Evolutionary conservation across 2,888 invertebrate genomes (phyloP).

Genomic region (Lumbricus terrestris): DNA sequence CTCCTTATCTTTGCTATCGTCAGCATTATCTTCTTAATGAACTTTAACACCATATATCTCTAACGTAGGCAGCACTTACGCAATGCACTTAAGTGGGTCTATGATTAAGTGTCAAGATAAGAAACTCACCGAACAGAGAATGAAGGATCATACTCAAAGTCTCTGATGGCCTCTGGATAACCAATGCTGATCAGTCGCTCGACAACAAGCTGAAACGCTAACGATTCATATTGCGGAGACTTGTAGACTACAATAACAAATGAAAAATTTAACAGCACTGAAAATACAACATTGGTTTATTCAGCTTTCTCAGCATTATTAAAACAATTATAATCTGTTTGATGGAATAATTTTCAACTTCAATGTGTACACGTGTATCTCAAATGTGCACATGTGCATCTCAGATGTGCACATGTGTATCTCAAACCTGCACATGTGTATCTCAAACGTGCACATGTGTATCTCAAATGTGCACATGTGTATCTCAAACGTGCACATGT

Average conservation of each 20-base stretch:
- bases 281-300: background rate
- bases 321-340: background rate
- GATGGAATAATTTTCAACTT: background rate
- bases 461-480: too few relatives aligned
- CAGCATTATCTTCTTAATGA: background rate
- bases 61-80: background rate
- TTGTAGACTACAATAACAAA: constrained; percentile 77
- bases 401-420: too few relatives aligned
- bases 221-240: constrained; percentile 91
- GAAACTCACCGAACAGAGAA: constrained; percentile 81
- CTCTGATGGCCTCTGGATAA: constrained; percentile 86
- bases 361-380: background rate
- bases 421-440: too few relatives aligned
- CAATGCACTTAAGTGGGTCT: background rate
- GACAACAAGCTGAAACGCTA: constrained; percentile 90
- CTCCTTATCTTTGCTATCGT: background rate
- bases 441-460: too few relatives aligned
- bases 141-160: constrained; percentile 93
- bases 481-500: too few relatives aligned
- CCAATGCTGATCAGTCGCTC: constrained; percentile 82
- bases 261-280: background rate
- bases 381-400: too few relatives aligned
- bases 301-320: background rate
- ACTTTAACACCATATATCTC: background rate
- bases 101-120: background rate